A percentile compares a stretch with the other conserved stretches of the same genome.
phyloP scores from a whole-genome alignment of 2,113 vertebrate species.

The Anhinga rufa region DNA sequence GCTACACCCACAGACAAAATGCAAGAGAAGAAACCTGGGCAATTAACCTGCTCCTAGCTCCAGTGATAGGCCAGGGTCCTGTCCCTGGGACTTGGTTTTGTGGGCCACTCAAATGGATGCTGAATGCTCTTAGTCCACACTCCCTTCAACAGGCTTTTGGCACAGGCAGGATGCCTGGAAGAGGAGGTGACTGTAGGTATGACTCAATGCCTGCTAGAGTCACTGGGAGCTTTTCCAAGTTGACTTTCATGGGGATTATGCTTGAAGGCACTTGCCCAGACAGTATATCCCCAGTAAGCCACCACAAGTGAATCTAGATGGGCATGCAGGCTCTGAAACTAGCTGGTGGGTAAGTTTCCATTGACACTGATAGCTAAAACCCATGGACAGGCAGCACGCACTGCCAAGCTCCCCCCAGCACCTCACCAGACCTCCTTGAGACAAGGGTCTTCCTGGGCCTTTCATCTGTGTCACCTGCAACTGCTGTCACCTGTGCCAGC shows the following conservation, averaged over 20 bases:
- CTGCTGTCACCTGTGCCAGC: not conserved
- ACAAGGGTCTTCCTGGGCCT: not conserved
- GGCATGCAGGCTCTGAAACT: not conserved
- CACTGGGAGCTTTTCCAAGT: not conserved
- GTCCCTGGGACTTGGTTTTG: not conserved
- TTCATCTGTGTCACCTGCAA: not conserved
- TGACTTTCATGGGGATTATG: not conserved
- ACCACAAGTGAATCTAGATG: not conserved
- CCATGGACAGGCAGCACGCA: fast-evolving
- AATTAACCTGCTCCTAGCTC: not conserved
- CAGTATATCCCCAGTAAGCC: not conserved
- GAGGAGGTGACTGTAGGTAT: not conserved
- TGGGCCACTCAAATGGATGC: not conserved
- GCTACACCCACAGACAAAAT: not conserved
- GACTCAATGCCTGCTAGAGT: not conserved
- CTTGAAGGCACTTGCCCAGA: not conserved
- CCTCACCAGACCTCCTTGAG: not conserved
- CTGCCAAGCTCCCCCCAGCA: not conserved
- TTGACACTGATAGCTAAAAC: not conserved
- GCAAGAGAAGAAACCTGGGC: not conserved
- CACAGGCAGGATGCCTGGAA: not conserved
- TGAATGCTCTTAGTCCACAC: fast-evolving
- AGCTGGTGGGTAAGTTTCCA: not conserved
- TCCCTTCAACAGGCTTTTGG: not conserved
- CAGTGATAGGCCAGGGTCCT: not conserved